Percentiles rank a stretch among this genome's conserved stretches.
Evolutionary conservation across 2,888 invertebrate genomes (phyloP).

Genomic region (Cinara cedri): DNA sequence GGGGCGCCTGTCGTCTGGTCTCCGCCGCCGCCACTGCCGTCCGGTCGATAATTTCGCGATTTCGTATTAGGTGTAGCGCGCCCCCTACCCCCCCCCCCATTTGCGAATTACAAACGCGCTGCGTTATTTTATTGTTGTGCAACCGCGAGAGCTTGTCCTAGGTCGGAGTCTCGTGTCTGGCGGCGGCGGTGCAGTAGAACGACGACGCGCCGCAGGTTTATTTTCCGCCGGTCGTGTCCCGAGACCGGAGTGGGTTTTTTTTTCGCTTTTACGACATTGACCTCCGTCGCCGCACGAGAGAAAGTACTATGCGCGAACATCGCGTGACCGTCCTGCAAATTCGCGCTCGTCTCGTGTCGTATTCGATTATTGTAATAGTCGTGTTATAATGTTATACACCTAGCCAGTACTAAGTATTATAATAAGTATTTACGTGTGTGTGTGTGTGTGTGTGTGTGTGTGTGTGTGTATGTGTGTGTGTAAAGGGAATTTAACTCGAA

Average conservation of each 20-base stretch:
- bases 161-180: conserved; percentile 1
- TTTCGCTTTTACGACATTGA: conserved; percentile 43
- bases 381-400: too few species aligned
- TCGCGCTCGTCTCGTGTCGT: too few species aligned
- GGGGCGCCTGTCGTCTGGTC: conserved; percentile 32
- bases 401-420: too few species aligned
- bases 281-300: background rate
- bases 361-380: too few species aligned
- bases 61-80: too few species aligned
- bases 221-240: background rate
- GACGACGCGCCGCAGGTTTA: background rate
- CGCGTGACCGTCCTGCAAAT: too few species aligned
- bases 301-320: background rate
- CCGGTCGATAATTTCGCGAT: conserved; percentile 24
- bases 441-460: too few species aligned
- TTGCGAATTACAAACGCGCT: conserved; percentile 5
- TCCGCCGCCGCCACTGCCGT: conserved; percentile 7
- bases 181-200: background rate
- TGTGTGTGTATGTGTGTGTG: too few species aligned
- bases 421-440: too few species aligned
- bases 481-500: too few species aligned
- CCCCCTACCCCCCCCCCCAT: too few species aligned
- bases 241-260: background rate
- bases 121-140: background rate
- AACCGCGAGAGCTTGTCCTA: conserved; percentile 37